Conservation (phyloP, 2,113 vertebrate genomes). For the Sarotherodon lohbergeri region DNA sequence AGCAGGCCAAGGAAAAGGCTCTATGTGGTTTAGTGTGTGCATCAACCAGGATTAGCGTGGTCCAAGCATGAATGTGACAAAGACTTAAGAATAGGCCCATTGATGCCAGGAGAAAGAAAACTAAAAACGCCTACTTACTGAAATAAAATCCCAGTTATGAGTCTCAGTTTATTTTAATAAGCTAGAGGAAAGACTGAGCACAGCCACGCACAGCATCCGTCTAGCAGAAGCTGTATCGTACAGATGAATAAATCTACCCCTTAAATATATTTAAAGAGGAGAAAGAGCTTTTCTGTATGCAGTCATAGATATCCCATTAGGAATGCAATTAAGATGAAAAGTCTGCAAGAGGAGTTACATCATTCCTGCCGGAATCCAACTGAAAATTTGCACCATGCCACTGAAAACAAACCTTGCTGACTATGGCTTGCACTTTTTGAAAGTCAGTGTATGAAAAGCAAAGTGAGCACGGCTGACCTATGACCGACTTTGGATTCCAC, state of each 20-base stretch:
- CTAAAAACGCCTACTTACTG: background rate
- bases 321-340: conserved; percentile 31
- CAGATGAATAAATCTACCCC: background rate
- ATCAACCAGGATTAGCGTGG: conserved; percentile 1
- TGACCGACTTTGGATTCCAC: background rate
- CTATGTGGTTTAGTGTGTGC: background rate
- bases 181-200: background rate
- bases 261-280: conserved; percentile 6
- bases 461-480: background rate
- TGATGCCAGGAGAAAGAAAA: background rate
- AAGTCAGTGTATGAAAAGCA: background rate
- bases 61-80: background rate
- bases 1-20: background rate
- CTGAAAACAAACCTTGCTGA: background rate
- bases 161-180: background rate
- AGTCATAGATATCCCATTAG: conserved; percentile 32
- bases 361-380: background rate
- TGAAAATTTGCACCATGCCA: background rate
- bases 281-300: background rate
- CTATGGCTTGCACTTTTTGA: background rate
- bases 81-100: background rate
- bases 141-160: conserved; percentile 5
- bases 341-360: background rate
- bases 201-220: background rate
- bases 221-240: background rate